Evolutionary conservation across 2,797 vertebrate species (phyloP).

Genomic region (Amniataba percoides): DNA sequence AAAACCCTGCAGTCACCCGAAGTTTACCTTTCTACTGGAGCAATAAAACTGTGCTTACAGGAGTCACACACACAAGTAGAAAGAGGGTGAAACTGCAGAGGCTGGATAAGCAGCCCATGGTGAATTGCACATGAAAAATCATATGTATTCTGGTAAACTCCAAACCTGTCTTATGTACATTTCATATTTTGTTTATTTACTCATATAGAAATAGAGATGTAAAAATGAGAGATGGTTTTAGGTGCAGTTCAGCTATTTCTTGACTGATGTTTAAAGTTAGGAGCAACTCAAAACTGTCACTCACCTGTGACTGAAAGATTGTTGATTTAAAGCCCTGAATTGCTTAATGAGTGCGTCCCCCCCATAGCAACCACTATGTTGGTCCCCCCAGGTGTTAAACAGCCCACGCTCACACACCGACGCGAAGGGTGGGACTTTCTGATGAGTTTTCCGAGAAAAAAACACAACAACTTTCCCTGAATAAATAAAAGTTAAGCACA

Average conservation of each 20-base stretch:
- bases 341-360: background rate
- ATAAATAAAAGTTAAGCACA: constrained; percentile 44
- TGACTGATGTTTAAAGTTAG: background rate
- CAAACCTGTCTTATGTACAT: constrained; percentile 35
- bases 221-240: constrained; percentile 37
- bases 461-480: constrained; percentile 12
- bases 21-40: constrained; percentile 63
- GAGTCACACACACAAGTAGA: constrained; percentile 11
- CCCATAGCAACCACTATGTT: background rate
- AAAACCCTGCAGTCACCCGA: constrained; percentile 35
- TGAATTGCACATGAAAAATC: constrained; percentile 1
- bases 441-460: constrained; percentile 26
- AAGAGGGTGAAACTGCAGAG: constrained; percentile 1
- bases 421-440: constrained; percentile 10
- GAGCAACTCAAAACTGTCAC: background rate
- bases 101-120: constrained; percentile 10
- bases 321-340: constrained; percentile 3
- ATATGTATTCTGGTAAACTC: background rate
- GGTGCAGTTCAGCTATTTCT: constrained; percentile 36
- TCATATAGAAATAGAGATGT: constrained; percentile 50
- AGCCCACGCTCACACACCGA: background rate
- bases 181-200: constrained; percentile 48
- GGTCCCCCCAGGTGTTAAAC: background rate
- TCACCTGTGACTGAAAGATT: constrained; percentile 4
- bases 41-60: constrained; percentile 46